A percentile compares a stretch with the other conserved stretches of the same genome.
Evolutionary conservation across 2,888 invertebrate species (phyloP).

Genomic region (Hypselothyrea guttata): DNA sequence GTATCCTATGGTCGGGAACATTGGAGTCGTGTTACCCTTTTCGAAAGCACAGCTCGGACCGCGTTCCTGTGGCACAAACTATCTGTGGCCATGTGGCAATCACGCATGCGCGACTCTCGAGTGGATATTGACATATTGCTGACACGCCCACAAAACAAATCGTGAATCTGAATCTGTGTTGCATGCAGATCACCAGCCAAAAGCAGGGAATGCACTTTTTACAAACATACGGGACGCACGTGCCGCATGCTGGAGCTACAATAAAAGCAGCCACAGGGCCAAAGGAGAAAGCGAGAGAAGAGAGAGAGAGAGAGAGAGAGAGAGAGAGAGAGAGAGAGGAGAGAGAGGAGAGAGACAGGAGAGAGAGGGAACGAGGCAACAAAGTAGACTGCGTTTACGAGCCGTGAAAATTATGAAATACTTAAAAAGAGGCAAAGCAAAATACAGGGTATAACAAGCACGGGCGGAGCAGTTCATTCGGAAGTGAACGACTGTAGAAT

Average conservation of each 20-base stretch:
- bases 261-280: too few species aligned
- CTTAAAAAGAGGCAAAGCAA: slow-evolving; percentile 27
- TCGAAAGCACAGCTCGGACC: neutral
- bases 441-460: slow-evolving; percentile 11
- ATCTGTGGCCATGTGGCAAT: slow-evolving; percentile 34
- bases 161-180: slow-evolving; percentile 49
- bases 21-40: too few species aligned
- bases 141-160: slow-evolving; percentile 66
- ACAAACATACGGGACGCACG: slow-evolving; percentile 35
- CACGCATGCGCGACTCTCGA: slow-evolving; percentile 66
- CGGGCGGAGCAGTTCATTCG: neutral
- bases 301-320: neutral
- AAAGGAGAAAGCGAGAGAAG: slow-evolving; percentile 6
- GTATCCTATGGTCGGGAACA: neutral
- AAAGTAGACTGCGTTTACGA: slow-evolving; percentile 68
- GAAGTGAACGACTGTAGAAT: too few species aligned
- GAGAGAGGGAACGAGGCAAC: slow-evolving; percentile 48
- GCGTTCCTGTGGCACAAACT: too few species aligned
- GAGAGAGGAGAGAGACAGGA: neutral
- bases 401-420: slow-evolving; percentile 64
- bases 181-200: slow-evolving; percentile 2
- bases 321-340: neutral
- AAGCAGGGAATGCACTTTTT: neutral
- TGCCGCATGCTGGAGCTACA: slow-evolving; percentile 25
- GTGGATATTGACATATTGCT: slow-evolving; percentile 74